Percentiles rank a stretch among this genome's conserved stretches.
Evolutionary conservation across 2,797 vertebrate species (phyloP).

Genomic region (Oryzias dopingdopingensis): DNA sequence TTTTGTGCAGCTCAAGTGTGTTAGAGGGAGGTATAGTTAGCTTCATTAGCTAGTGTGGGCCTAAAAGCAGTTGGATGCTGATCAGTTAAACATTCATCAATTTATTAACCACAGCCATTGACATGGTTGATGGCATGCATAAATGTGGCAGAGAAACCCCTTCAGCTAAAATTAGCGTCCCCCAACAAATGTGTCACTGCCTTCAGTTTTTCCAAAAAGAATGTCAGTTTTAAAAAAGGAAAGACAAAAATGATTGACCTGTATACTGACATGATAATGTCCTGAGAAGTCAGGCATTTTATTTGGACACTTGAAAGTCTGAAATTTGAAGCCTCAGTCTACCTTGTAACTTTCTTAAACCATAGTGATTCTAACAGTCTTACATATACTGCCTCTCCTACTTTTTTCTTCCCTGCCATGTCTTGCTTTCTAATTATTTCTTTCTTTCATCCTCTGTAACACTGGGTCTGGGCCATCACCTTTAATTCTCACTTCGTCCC

Average conservation of each 20-base stretch:
- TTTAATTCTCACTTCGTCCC: constrained; percentile 39
- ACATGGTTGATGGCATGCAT: background rate
- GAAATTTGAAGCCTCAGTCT: constrained; percentile 8
- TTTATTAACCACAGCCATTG: constrained; percentile 21
- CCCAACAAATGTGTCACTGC: constrained; percentile 15
- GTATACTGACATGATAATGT: background rate
- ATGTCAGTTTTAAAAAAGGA: background rate
- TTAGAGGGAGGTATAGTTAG: constrained; percentile 15
- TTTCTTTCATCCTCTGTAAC: constrained; percentile 46
- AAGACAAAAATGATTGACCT: background rate
- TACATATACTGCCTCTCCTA: constrained; percentile 10
- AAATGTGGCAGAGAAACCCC: constrained; percentile 6
- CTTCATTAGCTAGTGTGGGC: constrained; percentile 5
- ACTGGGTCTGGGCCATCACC: constrained; percentile 34
- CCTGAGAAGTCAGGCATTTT: background rate
- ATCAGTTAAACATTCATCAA: constrained; percentile 12
- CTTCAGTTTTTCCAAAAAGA: background rate
- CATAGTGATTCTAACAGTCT: constrained; percentile 22
- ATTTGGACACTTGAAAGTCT: background rate
- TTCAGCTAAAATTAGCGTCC: constrained; percentile 25
- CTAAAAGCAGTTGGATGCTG: constrained; percentile 3
- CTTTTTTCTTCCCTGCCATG: constrained; percentile 14
- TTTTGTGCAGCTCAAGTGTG: constrained; percentile 21
- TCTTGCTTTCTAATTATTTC: constrained; percentile 44
- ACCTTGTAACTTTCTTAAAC: constrained; percentile 7